phyloP scores from a whole-genome alignment of 2,113 vertebrate genomes.

The Marmota monax region DNA sequence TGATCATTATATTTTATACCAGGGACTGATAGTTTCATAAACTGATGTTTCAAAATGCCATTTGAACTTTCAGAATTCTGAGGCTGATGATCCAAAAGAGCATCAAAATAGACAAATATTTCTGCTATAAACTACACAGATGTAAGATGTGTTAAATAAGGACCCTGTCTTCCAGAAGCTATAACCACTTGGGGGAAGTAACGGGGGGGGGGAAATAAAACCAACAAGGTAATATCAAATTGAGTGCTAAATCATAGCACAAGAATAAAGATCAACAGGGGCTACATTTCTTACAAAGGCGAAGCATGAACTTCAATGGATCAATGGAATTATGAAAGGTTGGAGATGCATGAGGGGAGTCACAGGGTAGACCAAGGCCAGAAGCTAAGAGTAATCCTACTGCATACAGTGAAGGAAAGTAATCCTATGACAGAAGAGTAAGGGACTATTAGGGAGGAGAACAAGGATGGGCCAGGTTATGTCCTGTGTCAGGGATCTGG shows the following conservation, averaged over 20 bases:
- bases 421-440: not conserved
- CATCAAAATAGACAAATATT: not conserved
- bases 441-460: not conserved
- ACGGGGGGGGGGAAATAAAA: not conserved
- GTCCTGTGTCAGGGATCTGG: not conserved
- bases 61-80: conserved; percentile 13
- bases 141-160: not conserved
- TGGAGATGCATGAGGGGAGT: not conserved
- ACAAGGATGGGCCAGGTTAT: not conserved
- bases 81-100: conserved; percentile 33
- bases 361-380: not conserved
- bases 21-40: not conserved
- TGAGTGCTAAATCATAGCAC: not conserved
- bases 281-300: not conserved
- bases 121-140: not conserved
- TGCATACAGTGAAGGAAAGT: not conserved
- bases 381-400: not conserved
- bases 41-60: not conserved
- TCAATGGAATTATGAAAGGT: conserved; percentile 20
- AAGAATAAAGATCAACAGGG: not conserved
- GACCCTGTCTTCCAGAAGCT: not conserved
- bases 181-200: not conserved
- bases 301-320: not conserved
- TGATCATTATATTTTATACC: not conserved
- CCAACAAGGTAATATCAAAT: not conserved